Evolutionary conservation across 2,113 vertebrate species (phyloP), one percentile per base, ranked within the genome.

Genomic region (Strigops habroptila): DNA sequence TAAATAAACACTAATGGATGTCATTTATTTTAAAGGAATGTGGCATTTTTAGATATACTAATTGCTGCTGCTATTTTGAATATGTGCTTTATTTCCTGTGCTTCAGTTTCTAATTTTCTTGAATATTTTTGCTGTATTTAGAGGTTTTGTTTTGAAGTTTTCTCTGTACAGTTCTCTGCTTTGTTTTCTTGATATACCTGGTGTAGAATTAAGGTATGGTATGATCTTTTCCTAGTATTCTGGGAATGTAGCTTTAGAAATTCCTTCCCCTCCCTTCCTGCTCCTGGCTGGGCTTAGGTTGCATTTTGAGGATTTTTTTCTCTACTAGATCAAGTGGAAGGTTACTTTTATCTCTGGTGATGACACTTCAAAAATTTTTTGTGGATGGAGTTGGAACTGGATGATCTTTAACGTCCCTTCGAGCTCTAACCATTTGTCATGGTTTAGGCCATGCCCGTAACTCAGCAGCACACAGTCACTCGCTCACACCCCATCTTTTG

Each of bases 251-350:
- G 14, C 31, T 76, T 70, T 44, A 76, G 57, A 55, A 71, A 44
- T 60, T 53, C 16, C 8, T 62, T 81, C 8, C 24, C 9, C 11
- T 44, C 5, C 5, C 7, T 1, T 0, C 2, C 5, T 64, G 4
- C 28, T 55, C 23, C 48, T 49, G 33, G 24, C 33, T 57, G 18
- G 5, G 8, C 8, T 60, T 71, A 59, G 24, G 33, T 12, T 35
- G 23, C 35, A 4, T 75, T 52, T 91, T 13, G 43, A 63, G 19
- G 73, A 22, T 44, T 78, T 68, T 62, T 67, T 83, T 31, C 41
- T 51, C 19, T 55, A 5, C 14, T n/a, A 68, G 30, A 48, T 41
- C 14, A 24, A 74, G 24, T 51, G 30, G 22, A 64, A 83, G 21
- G 35, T 59, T 41, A 35, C 33, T 73, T 78, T 63, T 80, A 22